phyloP scores from a whole-genome alignment of 2,113 vertebrate genomes.

The Odocoileus hemionus region DNA sequence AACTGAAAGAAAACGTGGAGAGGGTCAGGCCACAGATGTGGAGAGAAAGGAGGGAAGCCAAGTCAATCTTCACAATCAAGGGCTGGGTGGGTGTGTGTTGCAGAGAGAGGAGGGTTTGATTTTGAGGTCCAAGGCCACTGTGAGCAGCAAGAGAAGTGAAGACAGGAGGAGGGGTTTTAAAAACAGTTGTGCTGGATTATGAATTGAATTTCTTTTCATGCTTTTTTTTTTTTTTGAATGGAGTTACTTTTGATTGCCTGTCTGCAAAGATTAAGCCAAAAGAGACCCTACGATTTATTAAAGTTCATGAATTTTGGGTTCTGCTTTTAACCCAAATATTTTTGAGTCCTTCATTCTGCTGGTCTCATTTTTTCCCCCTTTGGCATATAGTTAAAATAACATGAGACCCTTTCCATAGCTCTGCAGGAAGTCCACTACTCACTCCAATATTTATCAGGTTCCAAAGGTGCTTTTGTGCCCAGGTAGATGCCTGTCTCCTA shows the following conservation, averaged over 20 bases:
- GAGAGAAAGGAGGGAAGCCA: background rate
- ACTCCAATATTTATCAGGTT: background rate
- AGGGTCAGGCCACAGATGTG: background rate
- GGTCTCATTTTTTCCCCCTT: background rate
- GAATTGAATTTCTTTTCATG: background rate
- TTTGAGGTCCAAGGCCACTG: background rate
- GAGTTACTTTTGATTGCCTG: background rate
- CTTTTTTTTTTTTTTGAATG: background rate
- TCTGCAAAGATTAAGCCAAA: background rate
- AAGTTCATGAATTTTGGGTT: conserved; percentile 19
- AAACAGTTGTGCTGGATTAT: background rate
- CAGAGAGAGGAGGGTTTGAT: background rate
- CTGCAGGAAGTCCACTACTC: background rate
- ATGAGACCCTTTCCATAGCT: background rate
- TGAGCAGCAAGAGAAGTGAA: background rate
- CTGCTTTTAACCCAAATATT: background rate
- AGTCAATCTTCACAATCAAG: background rate
- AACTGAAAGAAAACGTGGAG: background rate
- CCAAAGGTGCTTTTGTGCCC: background rate
- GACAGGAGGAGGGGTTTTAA: background rate
- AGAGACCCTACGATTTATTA: background rate
- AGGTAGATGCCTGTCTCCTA: conserved; percentile 3
- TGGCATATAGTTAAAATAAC: background rate
- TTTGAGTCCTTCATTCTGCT: background rate
- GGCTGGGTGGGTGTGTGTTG: too few relatives aligned